Conservation (phyloP, 2,888 invertebrate species). For the Hesperia comma region DNA sequence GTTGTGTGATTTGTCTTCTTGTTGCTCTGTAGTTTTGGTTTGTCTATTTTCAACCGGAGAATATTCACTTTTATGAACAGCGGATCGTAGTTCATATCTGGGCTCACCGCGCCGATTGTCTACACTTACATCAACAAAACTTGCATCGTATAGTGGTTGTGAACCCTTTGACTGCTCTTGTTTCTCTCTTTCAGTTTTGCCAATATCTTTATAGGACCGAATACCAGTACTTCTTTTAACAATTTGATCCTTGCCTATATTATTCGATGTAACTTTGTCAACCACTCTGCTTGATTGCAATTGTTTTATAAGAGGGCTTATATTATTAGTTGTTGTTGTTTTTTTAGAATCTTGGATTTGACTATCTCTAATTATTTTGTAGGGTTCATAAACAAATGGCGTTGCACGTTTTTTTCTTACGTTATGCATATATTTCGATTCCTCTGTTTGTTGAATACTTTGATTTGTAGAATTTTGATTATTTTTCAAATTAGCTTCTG, state of each 20-base stretch:
- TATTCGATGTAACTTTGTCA: constrained; percentile 60
- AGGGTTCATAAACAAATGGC: constrained; percentile 76
- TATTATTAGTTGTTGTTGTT: constrained; percentile 66
- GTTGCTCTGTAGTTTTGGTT: constrained; percentile 42
- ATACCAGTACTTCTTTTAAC: constrained; percentile 55
- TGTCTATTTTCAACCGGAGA: constrained; percentile 65
- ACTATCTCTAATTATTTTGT: constrained; percentile 75
- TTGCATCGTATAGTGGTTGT: constrained; percentile 43
- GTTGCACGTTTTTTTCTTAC: constrained; percentile 62
- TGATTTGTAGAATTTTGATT: constrained; percentile 47
- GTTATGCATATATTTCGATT: constrained; percentile 48
- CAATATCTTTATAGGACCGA: constrained; percentile 69
- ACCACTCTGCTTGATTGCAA: constrained; percentile 69
- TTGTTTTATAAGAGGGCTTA: constrained; percentile 75
- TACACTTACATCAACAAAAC: constrained; percentile 64
- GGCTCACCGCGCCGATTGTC: constrained; percentile 74
- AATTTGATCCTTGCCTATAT: constrained; percentile 57
- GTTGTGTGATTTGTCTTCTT: constrained; percentile 34
- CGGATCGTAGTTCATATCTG: constrained; percentile 66
- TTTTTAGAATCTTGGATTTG: constrained; percentile 72
- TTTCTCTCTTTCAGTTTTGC: constrained; percentile 63
- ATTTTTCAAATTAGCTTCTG: background rate
- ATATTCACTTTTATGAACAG: constrained; percentile 67
- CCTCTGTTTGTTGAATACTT: constrained; percentile 53
- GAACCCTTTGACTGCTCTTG: constrained; percentile 46